Evolutionary conservation across 1,140 invertebrate genomes (phyloP).

Genomic region (Calephelis nemesis): DNA sequence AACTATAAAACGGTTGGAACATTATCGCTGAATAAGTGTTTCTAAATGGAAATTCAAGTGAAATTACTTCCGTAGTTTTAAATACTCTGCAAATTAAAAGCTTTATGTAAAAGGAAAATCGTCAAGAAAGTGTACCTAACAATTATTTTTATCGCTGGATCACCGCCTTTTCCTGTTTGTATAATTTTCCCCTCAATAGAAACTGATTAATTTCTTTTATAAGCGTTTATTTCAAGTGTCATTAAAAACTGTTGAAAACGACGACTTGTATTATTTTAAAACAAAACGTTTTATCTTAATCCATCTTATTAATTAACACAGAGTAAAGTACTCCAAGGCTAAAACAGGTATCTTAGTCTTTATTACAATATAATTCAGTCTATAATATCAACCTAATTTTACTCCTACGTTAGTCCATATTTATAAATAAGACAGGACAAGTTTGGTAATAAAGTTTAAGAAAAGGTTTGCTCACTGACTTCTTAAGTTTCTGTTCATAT

Average conservation of each 20-base stretch:
- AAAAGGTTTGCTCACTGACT: too few species aligned
- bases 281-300: neutral
- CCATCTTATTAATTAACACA: too few species aligned
- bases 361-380: too few species aligned
- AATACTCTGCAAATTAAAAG: slow-evolving; percentile 13
- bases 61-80: slow-evolving; percentile 15
- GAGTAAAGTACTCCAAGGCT: too few species aligned
- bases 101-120: slow-evolving; percentile 14
- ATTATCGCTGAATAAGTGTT: slow-evolving; percentile 15
- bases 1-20: slow-evolving; percentile 7
- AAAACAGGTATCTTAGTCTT: too few species aligned
- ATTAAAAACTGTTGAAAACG: slow-evolving; percentile 1
- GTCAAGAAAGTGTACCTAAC: slow-evolving; percentile 17
- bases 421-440: too few species aligned
- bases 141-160: slow-evolving; percentile 16
- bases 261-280: neutral
- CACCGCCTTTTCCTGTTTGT: slow-evolving; percentile 12
- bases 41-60: slow-evolving; percentile 9
- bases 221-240: neutral
- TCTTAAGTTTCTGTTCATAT: too few species aligned
- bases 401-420: too few species aligned
- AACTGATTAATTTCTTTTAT: slow-evolving; percentile 4
- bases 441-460: too few species aligned
- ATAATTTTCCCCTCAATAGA: neutral
- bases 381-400: too few species aligned